These are phyloP conservation scores for Falco biarmicus DNA, from an alignment of 2,797 vertebrate genomes.

Conservation along the genomic window DNA sequence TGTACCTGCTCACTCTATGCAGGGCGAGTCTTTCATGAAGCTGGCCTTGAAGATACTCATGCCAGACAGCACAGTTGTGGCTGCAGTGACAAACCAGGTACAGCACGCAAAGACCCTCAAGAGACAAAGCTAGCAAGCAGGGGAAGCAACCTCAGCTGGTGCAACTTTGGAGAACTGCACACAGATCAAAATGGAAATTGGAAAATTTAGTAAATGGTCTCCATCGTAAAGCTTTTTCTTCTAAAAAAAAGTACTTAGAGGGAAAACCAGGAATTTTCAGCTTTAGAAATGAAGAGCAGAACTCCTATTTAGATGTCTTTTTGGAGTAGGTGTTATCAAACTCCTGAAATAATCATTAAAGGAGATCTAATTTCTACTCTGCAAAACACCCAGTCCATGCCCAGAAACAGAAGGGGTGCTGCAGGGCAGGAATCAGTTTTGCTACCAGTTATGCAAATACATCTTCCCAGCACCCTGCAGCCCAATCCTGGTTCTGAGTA, in stretches of 20 bases:
- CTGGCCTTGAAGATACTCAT: not conserved
- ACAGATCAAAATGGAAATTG: not conserved
- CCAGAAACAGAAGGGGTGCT: not conserved
- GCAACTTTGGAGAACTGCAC: not conserved
- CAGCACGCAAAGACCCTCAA: not conserved
- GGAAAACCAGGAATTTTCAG: not conserved
- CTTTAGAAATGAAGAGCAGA: not conserved
- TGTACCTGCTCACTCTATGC: rapidly evolving
- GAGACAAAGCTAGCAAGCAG: not conserved
- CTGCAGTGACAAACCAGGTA: not conserved
- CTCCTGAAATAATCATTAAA: not conserved
- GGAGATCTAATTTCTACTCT: not conserved
- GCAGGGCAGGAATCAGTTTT: not conserved
- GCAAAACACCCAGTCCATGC: not conserved
- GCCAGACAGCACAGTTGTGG: not conserved
- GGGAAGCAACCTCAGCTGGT: not conserved
- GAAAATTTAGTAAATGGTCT: not conserved
- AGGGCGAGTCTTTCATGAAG: not conserved
- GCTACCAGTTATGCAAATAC: not conserved
- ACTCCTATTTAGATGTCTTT: not conserved
- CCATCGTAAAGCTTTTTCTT: not conserved
- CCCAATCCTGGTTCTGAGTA: not conserved
- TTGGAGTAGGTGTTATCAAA: not conserved
- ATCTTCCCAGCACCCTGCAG: not conserved
- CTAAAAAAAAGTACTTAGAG: not conserved